Evolutionary conservation across 2,888 invertebrate genomes (phyloP).

Genomic region (Amphipoea oculea): DNA sequence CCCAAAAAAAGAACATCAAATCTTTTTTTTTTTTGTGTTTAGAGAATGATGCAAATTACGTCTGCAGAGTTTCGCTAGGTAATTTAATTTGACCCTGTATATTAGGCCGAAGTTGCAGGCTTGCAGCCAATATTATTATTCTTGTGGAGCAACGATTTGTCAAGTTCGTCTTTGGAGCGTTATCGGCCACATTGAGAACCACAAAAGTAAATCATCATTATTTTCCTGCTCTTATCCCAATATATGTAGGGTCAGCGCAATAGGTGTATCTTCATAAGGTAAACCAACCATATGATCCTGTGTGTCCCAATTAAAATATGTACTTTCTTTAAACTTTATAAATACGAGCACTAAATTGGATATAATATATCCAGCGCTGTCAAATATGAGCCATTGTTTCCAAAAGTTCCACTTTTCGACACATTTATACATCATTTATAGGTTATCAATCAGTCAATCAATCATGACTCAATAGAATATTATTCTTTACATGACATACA

Average conservation of each 20-base stretch:
- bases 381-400: conserved; percentile 26
- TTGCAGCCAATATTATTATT: neutral
- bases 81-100: too few species aligned
- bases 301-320: too few species aligned
- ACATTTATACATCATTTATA: conserved; percentile 26
- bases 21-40: too few species aligned
- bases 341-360: neutral
- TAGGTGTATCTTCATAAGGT: neutral
- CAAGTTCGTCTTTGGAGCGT: neutral
- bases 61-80: too few species aligned
- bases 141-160: neutral
- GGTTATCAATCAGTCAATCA: conserved; percentile 56
- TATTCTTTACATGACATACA: conserved; percentile 44
- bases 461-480: conserved; percentile 36
- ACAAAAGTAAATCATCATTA: neutral
- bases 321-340: neutral
- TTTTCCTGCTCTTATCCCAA: neutral
- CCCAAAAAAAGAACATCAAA: too few species aligned
- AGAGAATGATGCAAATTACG: too few species aligned
- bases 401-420: conserved; percentile 37
- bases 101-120: neutral
- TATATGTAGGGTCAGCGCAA: neutral
- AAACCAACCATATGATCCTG: too few species aligned
- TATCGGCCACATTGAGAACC: too few species aligned
- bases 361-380: neutral